These are phyloP conservation scores for Botia almorhae DNA, from an alignment of 2,797 vertebrate genomes.

Conservation along the genomic window DNA sequence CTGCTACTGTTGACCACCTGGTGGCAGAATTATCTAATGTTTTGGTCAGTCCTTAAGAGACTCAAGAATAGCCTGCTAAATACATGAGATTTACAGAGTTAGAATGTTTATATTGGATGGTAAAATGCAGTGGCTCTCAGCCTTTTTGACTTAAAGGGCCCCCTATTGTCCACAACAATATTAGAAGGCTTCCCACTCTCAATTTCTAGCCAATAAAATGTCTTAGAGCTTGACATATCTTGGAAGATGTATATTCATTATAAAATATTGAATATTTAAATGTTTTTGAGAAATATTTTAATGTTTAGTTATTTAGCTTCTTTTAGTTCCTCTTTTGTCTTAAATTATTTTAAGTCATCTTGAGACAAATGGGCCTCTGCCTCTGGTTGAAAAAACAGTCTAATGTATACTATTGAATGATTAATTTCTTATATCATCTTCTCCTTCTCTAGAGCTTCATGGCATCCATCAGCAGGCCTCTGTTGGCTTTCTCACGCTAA, in stretches of 20 bases:
- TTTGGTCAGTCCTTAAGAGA: background rate
- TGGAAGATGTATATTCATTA: too few relatives aligned
- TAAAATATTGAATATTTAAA: too few relatives aligned
- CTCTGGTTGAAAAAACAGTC: too few relatives aligned
- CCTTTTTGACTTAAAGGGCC: too few relatives aligned
- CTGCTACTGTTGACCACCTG: slow-evolving; percentile 37
- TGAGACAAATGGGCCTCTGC: too few relatives aligned
- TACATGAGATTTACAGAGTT: background rate
- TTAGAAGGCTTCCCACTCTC: too few relatives aligned
- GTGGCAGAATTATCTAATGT: slow-evolving; percentile 35
- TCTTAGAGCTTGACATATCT: too few relatives aligned
- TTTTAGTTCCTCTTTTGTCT: too few relatives aligned
- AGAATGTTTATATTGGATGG: background rate
- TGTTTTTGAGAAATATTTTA: too few relatives aligned
- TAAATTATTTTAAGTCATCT: background rate
- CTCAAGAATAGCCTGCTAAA: background rate
- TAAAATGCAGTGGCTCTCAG: background rate
- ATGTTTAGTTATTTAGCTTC: too few relatives aligned
- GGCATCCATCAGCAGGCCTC: slow-evolving; percentile 94
- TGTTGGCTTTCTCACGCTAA: slow-evolving; percentile 95
- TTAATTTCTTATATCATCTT: background rate
- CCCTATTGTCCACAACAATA: too few relatives aligned
- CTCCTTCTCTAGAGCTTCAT: slow-evolving; percentile 83
- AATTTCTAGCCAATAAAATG: too few relatives aligned
- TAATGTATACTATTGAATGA: background rate